Percentiles rank a stretch among this genome's conserved stretches.
phyloP scores from a whole-genome alignment of 2,797 vertebrate species.

The Siniperca obscura region DNA sequence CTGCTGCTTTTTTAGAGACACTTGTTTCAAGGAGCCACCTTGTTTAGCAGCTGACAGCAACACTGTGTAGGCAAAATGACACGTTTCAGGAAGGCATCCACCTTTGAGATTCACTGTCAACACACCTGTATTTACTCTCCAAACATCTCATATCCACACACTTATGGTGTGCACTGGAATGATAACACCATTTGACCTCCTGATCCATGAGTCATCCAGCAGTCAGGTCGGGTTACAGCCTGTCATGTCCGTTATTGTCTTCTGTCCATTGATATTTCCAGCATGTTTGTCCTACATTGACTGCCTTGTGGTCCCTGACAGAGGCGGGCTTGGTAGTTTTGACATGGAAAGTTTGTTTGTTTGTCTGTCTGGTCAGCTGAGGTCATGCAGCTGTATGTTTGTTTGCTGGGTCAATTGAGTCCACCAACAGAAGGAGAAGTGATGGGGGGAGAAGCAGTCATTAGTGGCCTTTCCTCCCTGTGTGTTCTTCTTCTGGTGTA shows the following conservation, averaged over 20 bases:
- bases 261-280: slow-evolving; percentile 63
- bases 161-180: slow-evolving; percentile 4
- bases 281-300: slow-evolving; percentile 63
- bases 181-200: slow-evolving; percentile 45
- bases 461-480: slow-evolving; percentile 68
- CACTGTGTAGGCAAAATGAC: slow-evolving; percentile 52
- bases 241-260: slow-evolving; percentile 47
- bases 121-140: slow-evolving; percentile 69
- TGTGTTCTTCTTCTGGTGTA: slow-evolving; percentile 71
- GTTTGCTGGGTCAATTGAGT: slow-evolving; percentile 80
- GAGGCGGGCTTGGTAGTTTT: slow-evolving; percentile 47
- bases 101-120: slow-evolving; percentile 39
- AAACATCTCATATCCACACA: slow-evolving; percentile 18
- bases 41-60: slow-evolving; percentile 71
- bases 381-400: slow-evolving; percentile 76
- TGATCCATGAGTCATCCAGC: slow-evolving; percentile 45
- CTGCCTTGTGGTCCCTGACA: slow-evolving; percentile 51
- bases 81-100: slow-evolving; percentile 49
- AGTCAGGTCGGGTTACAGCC: slow-evolving; percentile 33
- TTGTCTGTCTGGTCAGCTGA: slow-evolving; percentile 80
- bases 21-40: slow-evolving; percentile 78
- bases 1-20: slow-evolving; percentile 79
- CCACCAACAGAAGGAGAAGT: slow-evolving; percentile 65
- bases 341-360: slow-evolving; percentile 79
- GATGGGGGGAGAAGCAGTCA: slow-evolving; percentile 58